These are phyloP conservation scores for Apeltes quadracus DNA, from an alignment of 2,113 vertebrate species.

Conservation along the genomic window DNA sequence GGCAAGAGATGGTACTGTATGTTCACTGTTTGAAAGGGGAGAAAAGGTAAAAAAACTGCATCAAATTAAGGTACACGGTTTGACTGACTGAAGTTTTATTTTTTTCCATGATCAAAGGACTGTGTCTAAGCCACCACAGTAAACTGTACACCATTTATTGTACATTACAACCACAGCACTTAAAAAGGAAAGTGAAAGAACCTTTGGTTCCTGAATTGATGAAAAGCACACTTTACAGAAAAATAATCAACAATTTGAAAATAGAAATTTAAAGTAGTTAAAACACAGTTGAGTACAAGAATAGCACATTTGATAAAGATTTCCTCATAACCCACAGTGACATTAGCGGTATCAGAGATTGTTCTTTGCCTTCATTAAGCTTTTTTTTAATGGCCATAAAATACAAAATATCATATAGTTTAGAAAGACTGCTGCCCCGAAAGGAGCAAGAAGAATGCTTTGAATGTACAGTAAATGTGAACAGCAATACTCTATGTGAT, in stretches of 20 bases:
- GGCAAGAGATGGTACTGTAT: slow-evolving; percentile 1
- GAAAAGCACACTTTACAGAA: slow-evolving; percentile 87
- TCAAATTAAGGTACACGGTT: not conserved
- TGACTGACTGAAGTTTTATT: slow-evolving; percentile 78
- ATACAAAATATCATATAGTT: slow-evolving; percentile 71
- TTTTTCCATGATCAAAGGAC: slow-evolving; percentile 74
- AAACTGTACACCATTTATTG: slow-evolving; percentile 80
- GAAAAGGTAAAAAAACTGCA: not conserved
- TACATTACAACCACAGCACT: slow-evolving; percentile 82
- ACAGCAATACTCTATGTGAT: slow-evolving; percentile 49
- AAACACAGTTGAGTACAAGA: slow-evolving; percentile 84
- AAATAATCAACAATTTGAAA: slow-evolving; percentile 77
- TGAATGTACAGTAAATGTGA: slow-evolving; percentile 68
- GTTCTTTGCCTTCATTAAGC: slow-evolving; percentile 72
- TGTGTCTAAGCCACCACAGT: slow-evolving; percentile 82
- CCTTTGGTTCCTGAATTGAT: slow-evolving; percentile 75
- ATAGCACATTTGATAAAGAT: slow-evolving; percentile 76
- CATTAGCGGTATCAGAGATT: slow-evolving; percentile 67
- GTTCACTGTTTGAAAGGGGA: not conserved
- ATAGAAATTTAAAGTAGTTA: slow-evolving; percentile 79
- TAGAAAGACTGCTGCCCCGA: slow-evolving; percentile 44
- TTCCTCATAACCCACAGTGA: slow-evolving; percentile 77
- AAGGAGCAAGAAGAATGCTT: slow-evolving; percentile 43
- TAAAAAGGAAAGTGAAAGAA: slow-evolving; percentile 81
- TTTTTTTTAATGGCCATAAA: slow-evolving; percentile 57